phyloP scores from a whole-genome alignment of 30 jellyfish, hydroid and myxozoan genomes.

The Cassiopea xamachana region DNA sequence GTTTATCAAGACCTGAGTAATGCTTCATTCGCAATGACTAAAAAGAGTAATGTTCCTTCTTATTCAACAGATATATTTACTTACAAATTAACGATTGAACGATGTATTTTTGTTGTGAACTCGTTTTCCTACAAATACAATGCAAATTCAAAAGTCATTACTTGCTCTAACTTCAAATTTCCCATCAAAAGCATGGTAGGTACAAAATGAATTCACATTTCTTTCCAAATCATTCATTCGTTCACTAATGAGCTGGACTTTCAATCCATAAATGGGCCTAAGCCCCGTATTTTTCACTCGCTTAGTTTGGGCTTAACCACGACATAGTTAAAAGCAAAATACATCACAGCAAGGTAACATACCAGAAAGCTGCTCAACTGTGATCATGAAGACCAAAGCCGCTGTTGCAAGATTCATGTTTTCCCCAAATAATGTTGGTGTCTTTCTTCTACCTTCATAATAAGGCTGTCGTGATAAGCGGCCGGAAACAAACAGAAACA shows the following conservation, averaged over 20 bases:
- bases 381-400: neutral
- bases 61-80: neutral
- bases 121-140: no score
- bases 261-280: neutral
- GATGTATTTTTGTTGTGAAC: no score
- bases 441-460: neutral
- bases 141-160: no score
- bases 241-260: neutral
- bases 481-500: constrained; percentile 33
- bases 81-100: no score
- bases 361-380: neutral
- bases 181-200: neutral
- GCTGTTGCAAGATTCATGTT: constrained; percentile 24
- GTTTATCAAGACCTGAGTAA: no score
- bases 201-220: no score
- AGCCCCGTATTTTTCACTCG: neutral
- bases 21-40: neutral
- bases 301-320: neutral
- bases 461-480: constrained; percentile 37
- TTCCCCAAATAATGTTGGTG: neutral
- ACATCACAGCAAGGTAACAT: neutral
- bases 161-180: no score
- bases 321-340: neutral
- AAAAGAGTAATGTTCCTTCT: neutral
- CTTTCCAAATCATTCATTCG: neutral